Evolutionary conservation across 2,113 vertebrate species (phyloP).

Genomic region (Grammomys dolichurus): DNA sequence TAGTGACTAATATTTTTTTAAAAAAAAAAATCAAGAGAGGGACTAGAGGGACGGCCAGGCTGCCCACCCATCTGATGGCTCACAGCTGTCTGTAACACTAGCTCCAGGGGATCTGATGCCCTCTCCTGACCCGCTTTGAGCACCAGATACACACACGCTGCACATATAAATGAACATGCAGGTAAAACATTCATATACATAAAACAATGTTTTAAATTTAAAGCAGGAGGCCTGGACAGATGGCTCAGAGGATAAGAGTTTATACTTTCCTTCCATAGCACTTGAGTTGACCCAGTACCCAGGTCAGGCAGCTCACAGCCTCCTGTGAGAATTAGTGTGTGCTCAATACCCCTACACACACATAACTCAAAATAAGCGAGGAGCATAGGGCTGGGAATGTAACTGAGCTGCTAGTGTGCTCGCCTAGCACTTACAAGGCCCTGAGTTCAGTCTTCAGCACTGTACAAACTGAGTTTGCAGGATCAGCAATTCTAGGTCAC

Average conservation of each 20-base stretch:
- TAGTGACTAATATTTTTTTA: neutral
- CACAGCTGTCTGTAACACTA: neutral
- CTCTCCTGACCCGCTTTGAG: neutral
- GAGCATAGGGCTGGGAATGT: neutral
- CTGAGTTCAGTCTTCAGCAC: neutral
- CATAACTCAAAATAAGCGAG: neutral
- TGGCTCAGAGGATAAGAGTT: neutral
- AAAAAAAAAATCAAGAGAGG: neutral
- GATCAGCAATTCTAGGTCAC: neutral
- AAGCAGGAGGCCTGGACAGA: neutral
- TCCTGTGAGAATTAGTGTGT: neutral
- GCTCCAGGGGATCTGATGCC: neutral
- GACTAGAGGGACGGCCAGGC: neutral
- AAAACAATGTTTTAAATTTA: neutral
- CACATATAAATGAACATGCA: neutral
- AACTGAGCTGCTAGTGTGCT: neutral
- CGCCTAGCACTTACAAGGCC: neutral
- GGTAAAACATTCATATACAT: neutral
- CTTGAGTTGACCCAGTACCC: neutral
- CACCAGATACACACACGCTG: neutral
- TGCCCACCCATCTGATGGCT: neutral
- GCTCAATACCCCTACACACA: neutral
- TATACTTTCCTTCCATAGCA: neutral
- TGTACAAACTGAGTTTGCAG: neutral
- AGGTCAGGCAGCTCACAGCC: neutral